Conservation (phyloP, 2,113 vertebrate species). For the Taurulus bubalis region DNA sequence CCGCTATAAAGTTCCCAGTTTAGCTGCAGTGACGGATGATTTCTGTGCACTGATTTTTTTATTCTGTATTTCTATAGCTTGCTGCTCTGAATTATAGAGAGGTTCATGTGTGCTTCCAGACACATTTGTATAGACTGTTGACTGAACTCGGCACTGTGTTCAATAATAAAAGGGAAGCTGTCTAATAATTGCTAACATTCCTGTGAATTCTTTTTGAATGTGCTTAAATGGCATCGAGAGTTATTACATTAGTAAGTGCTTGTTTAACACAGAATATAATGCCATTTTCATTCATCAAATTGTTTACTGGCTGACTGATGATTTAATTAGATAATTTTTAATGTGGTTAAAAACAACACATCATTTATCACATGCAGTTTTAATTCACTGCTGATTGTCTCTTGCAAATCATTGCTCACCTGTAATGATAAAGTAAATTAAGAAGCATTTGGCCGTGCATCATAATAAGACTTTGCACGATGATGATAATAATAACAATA, state of each 20-base stretch:
- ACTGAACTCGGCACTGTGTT: neutral
- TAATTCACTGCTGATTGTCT: constrained; percentile 1
- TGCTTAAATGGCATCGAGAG: neutral
- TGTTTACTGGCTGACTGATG: neutral
- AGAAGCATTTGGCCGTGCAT: neutral
- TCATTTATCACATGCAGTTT: neutral
- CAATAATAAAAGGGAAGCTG: neutral
- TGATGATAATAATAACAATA: neutral
- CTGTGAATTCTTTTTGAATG: neutral
- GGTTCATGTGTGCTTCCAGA: neutral
- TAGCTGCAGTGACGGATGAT: neutral
- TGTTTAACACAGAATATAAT: neutral
- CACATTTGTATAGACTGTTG: neutral
- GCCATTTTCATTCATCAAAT: neutral
- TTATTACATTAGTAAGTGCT: neutral
- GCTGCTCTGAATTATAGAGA: neutral
- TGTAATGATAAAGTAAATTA: neutral
- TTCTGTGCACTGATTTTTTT: neutral
- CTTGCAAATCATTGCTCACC: constrained; percentile 6
- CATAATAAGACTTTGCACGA: neutral
- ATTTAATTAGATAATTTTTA: neutral
- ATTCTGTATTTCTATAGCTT: neutral
- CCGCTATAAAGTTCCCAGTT: neutral
- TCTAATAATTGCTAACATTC: neutral
- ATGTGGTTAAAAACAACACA: neutral